Evolutionary conservation across 2,888 invertebrate genomes (phyloP), one percentile per base, ranked within the genome.

Genomic region (Eumerus sabulonum): DNA sequence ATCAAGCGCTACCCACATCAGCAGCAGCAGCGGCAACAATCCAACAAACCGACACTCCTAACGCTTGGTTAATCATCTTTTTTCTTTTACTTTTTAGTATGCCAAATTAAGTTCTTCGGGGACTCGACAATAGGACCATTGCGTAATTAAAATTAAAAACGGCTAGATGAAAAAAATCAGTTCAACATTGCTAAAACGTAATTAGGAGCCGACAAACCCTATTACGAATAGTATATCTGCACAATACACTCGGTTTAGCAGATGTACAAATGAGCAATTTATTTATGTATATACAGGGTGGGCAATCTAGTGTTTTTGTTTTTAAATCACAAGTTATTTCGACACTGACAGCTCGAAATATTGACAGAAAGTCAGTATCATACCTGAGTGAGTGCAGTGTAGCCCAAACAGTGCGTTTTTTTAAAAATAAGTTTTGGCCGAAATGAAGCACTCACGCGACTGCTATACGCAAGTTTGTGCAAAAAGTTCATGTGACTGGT

Each of bases 81-180:
- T 13, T 16, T 16, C 3, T 42, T 14, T 14, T 4, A 17, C 50
- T 59, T 68, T 59, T 54, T 16, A 44, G 11, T 74, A 45, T 71
- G 35, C 51, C 9, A 9, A 47, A 36, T 47, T 70, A 13, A 54
- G 47, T 70, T 60, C 53, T 17, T 51, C 57, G 17, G 44, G 42
- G 64, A 54, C 54, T 56, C 64, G 36, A 68, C 62, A 68, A 67
- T 73, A 73, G 60, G 56, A 36, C 50, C 51, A 77, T 72, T 77
- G 53, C 67, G 67, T 59, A 73, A 77, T 72, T 51, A 36, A 48
- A 40, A 16, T 44, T 60, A 70, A 18, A 44, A 54, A 56, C 44
- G 48, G 50, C 56, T 54, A 71, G n/a, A 42, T 62, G 17, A 48
- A 53, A 42, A 40, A 70, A 62, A 44, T 59, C 44, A n/a, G 3